Conservation (phyloP, 1,140 invertebrate genomes). For the Bombus ignitus region DNA sequence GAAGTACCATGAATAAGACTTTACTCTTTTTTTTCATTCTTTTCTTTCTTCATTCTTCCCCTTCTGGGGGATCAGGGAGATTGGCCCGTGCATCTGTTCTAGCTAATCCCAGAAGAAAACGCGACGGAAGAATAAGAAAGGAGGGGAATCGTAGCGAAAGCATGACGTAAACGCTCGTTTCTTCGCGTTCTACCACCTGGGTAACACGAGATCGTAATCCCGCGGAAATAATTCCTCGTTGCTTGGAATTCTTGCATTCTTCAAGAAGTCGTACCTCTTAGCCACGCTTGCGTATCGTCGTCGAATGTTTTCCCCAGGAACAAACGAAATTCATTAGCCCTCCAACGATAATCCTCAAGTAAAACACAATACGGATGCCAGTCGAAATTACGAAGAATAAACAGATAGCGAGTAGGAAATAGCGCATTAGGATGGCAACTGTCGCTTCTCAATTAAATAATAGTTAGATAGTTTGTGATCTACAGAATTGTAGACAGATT, state of each 20-base stretch:
- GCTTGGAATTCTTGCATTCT: neutral
- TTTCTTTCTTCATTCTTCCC: neutral
- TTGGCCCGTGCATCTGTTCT: conserved; percentile 56
- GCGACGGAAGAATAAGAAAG: conserved; percentile 40
- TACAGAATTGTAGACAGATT: no score
- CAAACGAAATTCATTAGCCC: conserved; percentile 2
- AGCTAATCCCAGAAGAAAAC: conserved; percentile 63
- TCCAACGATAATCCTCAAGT: no score
- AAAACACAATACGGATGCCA: neutral
- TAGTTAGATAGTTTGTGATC: neutral
- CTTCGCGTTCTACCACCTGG: conserved; percentile 38
- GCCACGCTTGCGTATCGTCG: no score
- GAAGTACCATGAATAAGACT: conserved; percentile 22
- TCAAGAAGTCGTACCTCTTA: neutral
- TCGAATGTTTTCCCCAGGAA: neutral
- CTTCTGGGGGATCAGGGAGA: conserved; percentile 42
- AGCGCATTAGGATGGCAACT: no score
- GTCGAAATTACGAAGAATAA: neutral
- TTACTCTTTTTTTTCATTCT: neutral
- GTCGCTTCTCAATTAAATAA: neutral
- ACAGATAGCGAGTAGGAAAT: neutral
- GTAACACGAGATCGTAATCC: conserved; percentile 48
- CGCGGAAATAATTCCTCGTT: conserved; percentile 17
- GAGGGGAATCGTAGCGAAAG: conserved; percentile 39
- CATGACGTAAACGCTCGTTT: conserved; percentile 54